Evolutionary conservation across 2,888 invertebrate genomes (phyloP).

Genomic region (Leuctra nigra): DNA sequence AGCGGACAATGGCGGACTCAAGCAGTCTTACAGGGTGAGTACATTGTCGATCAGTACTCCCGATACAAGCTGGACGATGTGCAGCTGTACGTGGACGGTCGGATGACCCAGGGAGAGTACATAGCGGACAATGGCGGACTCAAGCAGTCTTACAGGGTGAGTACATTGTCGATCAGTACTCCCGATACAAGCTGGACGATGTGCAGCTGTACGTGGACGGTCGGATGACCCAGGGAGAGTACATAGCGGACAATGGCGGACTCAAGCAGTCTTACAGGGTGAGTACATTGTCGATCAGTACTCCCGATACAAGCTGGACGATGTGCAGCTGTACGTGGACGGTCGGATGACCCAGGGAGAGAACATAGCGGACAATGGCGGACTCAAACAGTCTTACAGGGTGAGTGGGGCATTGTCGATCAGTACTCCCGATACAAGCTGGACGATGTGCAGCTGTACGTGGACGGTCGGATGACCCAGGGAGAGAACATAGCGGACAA

Average conservation of each 20-base stretch:
- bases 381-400: slow-evolving; percentile 80
- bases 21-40: slow-evolving; percentile 76
- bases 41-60: slow-evolving; percentile 69
- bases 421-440: slow-evolving; percentile 70
- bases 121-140: slow-evolving; percentile 91
- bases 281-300: slow-evolving; percentile 79
- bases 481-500: slow-evolving; percentile 93
- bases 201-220: slow-evolving; percentile 64
- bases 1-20: slow-evolving; percentile 88
- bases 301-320: slow-evolving; percentile 71
- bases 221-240: slow-evolving; percentile 78
- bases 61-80: slow-evolving; percentile 75
- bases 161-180: slow-evolving; percentile 66
- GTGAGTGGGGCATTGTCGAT: slow-evolving; percentile 65
- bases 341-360: slow-evolving; percentile 78
- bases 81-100: slow-evolving; percentile 59
- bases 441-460: slow-evolving; percentile 63
- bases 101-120: slow-evolving; percentile 82
- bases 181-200: slow-evolving; percentile 72
- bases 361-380: slow-evolving; percentile 92
- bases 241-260: slow-evolving; percentile 91
- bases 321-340: slow-evolving; percentile 63
- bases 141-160: slow-evolving; percentile 80
- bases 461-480: slow-evolving; percentile 70
- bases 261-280: slow-evolving; percentile 81